phyloP scores from a whole-genome alignment of 2,888 invertebrate genomes.

The Crepidodera aurea region DNA sequence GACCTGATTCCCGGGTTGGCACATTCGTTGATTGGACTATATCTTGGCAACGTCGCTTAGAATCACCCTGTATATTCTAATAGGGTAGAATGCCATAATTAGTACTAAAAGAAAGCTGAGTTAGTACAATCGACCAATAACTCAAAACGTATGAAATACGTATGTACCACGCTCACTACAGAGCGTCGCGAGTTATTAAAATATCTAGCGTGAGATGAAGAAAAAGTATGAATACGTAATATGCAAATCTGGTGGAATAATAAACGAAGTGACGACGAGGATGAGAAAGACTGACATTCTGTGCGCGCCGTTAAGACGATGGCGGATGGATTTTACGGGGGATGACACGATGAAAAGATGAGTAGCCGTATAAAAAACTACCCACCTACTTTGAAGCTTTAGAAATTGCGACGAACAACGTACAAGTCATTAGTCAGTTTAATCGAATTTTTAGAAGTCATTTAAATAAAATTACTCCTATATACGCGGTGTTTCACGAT shows the following conservation, averaged over 20 bases:
- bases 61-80: too few species aligned
- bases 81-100: too few species aligned
- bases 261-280: slow-evolving; percentile 42
- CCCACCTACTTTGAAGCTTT: slow-evolving; percentile 5
- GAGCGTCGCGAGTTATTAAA: slow-evolving; percentile 46
- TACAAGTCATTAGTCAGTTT: slow-evolving; percentile 4
- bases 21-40: too few species aligned
- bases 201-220: slow-evolving; percentile 42
- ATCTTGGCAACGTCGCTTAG: too few species aligned
- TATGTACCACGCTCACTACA: slow-evolving; percentile 26
- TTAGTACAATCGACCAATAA: too few species aligned
- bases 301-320: slow-evolving; percentile 26
- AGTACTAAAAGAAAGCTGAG: too few species aligned
- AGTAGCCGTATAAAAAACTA: slow-evolving; percentile 14
- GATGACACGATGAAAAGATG: slow-evolving; percentile 19
- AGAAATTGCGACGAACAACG: background rate
- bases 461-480: too few species aligned
- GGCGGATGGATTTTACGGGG: slow-evolving; percentile 17
- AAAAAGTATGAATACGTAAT: slow-evolving; percentile 44
- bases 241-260: slow-evolving; percentile 48
- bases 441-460: slow-evolving; percentile 6
- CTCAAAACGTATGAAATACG: too few species aligned
- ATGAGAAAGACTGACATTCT: slow-evolving; percentile 20
- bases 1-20: too few species aligned
- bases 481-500: too few species aligned